Conservation (phyloP, 2,888 invertebrate genomes). For the Eupithecia subumbrata region DNA sequence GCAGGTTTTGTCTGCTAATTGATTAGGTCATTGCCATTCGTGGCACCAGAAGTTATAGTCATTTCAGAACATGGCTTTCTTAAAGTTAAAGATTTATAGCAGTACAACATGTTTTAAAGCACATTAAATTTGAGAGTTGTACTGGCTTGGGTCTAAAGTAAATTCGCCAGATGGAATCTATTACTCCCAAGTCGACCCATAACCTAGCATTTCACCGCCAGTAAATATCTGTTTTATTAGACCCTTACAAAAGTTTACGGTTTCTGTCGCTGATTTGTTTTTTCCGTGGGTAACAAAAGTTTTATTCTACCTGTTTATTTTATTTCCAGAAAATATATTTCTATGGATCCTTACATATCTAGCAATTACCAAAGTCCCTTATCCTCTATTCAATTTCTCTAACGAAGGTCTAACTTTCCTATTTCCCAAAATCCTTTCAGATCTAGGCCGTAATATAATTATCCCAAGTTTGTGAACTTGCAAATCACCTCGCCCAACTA, state of each 20-base stretch:
- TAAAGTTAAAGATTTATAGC: background rate
- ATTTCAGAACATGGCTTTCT: background rate
- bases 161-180: conserved; percentile 6
- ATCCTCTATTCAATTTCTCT: background rate
- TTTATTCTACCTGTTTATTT: background rate
- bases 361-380: background rate
- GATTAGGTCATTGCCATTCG: background rate
- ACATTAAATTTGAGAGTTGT: background rate
- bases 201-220: background rate
- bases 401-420: background rate
- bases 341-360: background rate
- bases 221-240: conserved; percentile 8
- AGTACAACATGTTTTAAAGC: background rate
- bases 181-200: conserved; percentile 6
- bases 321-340: background rate
- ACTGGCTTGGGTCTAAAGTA: background rate
- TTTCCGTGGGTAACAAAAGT: background rate
- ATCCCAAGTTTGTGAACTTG: conserved; percentile 28
- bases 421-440: conserved; percentile 14
- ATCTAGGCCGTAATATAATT: conserved; percentile 29
- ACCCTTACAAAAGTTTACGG: conserved; percentile 11
- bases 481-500: conserved; percentile 24
- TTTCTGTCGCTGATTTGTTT: conserved; percentile 6
- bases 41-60: background rate
- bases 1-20: conserved; percentile 7